Conservation (phyloP, 2,113 vertebrate genomes). For the Elachura formosa region DNA sequence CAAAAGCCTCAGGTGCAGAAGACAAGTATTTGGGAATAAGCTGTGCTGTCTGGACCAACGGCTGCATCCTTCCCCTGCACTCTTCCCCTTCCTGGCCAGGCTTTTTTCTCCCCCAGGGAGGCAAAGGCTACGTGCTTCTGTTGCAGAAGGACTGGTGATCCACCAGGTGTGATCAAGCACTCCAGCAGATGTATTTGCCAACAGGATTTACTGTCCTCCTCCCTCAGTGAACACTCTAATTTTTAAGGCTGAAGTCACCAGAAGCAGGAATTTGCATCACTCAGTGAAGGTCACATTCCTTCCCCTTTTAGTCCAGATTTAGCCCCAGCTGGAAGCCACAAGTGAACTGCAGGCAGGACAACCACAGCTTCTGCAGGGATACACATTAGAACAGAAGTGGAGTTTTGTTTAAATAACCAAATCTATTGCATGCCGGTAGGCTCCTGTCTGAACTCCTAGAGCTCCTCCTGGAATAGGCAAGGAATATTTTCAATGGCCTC, state of each 20-base stretch:
- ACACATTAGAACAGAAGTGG: background rate
- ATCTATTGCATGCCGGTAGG: background rate
- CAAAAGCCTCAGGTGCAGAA: background rate
- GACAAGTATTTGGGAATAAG: background rate
- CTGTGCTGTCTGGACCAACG: background rate
- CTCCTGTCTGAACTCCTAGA: background rate
- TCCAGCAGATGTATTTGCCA: background rate
- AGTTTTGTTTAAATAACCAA: background rate
- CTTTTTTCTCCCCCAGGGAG: background rate
- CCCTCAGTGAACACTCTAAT: background rate
- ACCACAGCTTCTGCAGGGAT: background rate
- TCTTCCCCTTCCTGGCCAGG: slow-evolving; percentile 26
- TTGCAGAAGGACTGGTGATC: background rate
- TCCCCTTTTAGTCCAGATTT: slow-evolving; percentile 36
- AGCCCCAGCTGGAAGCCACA: slow-evolving; percentile 20
- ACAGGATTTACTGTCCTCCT: background rate
- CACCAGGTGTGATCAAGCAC: background rate
- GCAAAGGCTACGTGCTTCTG: background rate
- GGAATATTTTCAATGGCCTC: background rate
- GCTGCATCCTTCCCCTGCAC: slow-evolving; percentile 23
- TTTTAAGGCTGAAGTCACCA: background rate
- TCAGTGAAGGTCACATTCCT: slow-evolving; percentile 26
- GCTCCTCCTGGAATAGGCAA: background rate
- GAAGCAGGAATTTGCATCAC: slow-evolving; percentile 13
- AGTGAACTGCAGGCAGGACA: background rate